Evolutionary conservation across 2,797 vertebrate species (phyloP), one percentile per base, ranked within the genome.

Genomic region (Sebastes jordani): DNA sequence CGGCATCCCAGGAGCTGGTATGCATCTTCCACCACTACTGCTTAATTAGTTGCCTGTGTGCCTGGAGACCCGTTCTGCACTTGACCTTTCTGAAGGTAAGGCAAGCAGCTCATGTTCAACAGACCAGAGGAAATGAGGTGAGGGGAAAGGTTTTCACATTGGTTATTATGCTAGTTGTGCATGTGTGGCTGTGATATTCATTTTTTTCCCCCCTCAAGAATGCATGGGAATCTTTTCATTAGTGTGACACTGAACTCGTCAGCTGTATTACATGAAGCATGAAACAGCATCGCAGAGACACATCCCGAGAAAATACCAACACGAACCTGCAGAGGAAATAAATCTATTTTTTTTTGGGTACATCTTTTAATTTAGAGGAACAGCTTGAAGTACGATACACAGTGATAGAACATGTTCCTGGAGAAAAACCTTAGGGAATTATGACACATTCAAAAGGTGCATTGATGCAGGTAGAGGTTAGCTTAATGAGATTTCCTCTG

Each of bases 41-140:
- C 88, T 90, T 95, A 95, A 95, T 96, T 95, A 95, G 94, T 79
- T 71, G 71, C 85, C 86, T 80, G 68, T 84, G 89, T 71, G 91
- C 92, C 86, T 82, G 87, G 88, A 94, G 93, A 93, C 89, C 87
- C 78, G 86, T 85, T 93, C 91, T 92, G 89, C 85, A 89, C 88
- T 92, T 94, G 94, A 95, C 95, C 95, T 95, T 95, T 95, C 74
- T 85, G 92, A 93, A 92, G 89, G 94, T 91, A 92, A 92, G 90
- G 85, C 92, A 78, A 86, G 86, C 79, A 64, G 83, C 69, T 80
- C 82, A 85, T 94, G 94, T 92, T 94, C 87, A 90, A 87, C 92
- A 92, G 89, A 89, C 82, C 88, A 76, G 66, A 86, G 84, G 86
- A 92, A 93, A 93, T 89, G 82, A 93, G 88, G 86, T 76, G 88